phyloP scores from a whole-genome alignment of 2,113 vertebrate species.

The Cololabis saira region DNA sequence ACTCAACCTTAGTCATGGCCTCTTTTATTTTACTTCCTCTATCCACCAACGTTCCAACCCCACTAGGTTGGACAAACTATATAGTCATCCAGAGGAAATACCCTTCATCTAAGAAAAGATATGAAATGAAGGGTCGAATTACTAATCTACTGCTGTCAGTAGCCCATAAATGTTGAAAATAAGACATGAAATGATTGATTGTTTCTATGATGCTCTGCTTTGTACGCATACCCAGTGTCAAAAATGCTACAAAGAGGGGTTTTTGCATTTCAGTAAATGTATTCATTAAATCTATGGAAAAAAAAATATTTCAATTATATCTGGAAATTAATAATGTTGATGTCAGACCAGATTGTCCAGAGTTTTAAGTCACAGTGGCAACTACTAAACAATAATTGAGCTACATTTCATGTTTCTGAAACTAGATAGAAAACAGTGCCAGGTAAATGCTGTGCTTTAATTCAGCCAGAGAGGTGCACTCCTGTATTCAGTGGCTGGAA shows the following conservation, averaged over 20 bases:
- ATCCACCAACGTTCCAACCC: constrained; percentile 15
- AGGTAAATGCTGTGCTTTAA: constrained; percentile 4
- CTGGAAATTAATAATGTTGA: constrained; percentile 3
- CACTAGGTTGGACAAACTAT: constrained; percentile 1
- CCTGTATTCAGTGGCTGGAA: constrained; percentile 7
- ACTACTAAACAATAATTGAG: not conserved
- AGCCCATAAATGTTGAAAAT: constrained; percentile 29
- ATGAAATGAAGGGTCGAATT: no score
- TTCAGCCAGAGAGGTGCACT: constrained; percentile 7
- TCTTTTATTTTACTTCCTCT: constrained; percentile 25
- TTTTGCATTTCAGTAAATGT: no score
- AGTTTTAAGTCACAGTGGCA: not conserved
- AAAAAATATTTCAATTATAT: not conserved
- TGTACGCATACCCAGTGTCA: no score
- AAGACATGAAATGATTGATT: no score
- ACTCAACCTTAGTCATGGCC: not conserved
- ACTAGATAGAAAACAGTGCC: not conserved
- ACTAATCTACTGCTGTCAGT: constrained; percentile 1
- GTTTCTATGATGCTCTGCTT: no score
- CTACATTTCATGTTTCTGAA: not conserved
- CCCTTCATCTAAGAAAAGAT: constrained; percentile 33
- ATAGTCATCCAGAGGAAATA: constrained; percentile 11
- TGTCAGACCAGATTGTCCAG: not conserved
- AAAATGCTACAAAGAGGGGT: no score
- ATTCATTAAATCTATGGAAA: no score